Evolutionary conservation across 2,113 vertebrate genomes (phyloP), one percentile per base, ranked within the genome.

Genomic region (Clarias magur): DNA sequence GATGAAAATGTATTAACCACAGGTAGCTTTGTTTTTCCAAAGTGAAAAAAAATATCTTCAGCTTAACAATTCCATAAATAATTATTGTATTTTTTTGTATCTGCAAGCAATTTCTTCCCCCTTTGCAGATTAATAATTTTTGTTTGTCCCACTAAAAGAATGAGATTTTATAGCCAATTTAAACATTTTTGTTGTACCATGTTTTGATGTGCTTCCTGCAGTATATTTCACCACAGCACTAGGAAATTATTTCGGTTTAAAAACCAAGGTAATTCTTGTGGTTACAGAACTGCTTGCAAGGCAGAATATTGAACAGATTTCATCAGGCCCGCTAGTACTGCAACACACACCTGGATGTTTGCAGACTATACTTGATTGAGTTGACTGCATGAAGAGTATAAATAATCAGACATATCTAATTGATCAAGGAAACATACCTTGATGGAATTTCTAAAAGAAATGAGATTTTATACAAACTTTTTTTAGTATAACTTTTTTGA

Each of bases 161-260:
- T 92, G 86, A 34, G 88, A 93, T 94, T 95, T 94, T 93, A 93
- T 93, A 94, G 90, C 93, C 93, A 85, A 92, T 95, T 94, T 93
- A 92, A 94, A 92, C 83, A 79, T 91, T 92, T 89, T 65, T 88
- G 91, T 90, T 88, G 87, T 89, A 91, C 88, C 86, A 80, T 90
- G 92, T 94, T 91, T 75, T 87, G 91, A 91, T 89, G 67, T 93
- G 93, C 93, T 94, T 95, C 94, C 93, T 95, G 87, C 90, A 93
- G 94, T 95, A 91, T 91, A 91, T 90, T 92, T 95, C 90, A 94
- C 91, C 93, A 93, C 87, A 89, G 90, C 86, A 88, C 88, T 89
- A 91, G 91, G 92, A 94, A 82, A 90, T 88, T 87, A 88, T 92
- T 92, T 91, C 92, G 88, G 81, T 88, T 89, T 90, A 85, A 89